phyloP scores from a whole-genome alignment of 2,797 vertebrate species.

The Syngnathus acus region DNA sequence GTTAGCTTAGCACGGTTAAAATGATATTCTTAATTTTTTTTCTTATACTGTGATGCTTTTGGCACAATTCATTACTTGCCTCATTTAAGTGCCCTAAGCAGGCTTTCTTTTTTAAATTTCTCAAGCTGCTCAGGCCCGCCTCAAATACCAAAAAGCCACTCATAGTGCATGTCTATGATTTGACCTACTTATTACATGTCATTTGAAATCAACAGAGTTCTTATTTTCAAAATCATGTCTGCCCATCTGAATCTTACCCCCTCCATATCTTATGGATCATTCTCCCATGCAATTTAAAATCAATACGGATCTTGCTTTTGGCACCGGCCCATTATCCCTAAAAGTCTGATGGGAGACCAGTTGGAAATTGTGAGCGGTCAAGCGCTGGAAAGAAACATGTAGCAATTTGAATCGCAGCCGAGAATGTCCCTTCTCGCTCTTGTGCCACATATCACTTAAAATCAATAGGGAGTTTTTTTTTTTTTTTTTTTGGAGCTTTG shows the following conservation, averaged over 20 bases:
- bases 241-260: neutral
- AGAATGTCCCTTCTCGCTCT: neutral
- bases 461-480: neutral
- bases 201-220: neutral
- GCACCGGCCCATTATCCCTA: neutral
- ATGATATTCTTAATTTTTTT: neutral
- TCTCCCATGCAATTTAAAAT: neutral
- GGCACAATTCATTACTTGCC: neutral
- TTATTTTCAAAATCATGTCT: neutral
- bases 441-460: slow-evolving; percentile 1
- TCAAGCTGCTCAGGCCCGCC: neutral
- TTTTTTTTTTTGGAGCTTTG: neutral
- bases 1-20: too few relatives aligned
- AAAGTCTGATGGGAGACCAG: neutral
- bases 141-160: neutral
- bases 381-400: neutral
- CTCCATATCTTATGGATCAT: neutral
- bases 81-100: neutral
- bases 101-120: neutral
- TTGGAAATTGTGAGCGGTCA: neutral
- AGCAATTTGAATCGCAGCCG: neutral
- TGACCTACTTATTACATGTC: neutral
- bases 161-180: neutral
- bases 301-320: neutral
- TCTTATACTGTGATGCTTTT: neutral